Base-by-base conservation (phyloP, 2,797 vertebrate genomes). In the Oreortyx pictus region DNA sequence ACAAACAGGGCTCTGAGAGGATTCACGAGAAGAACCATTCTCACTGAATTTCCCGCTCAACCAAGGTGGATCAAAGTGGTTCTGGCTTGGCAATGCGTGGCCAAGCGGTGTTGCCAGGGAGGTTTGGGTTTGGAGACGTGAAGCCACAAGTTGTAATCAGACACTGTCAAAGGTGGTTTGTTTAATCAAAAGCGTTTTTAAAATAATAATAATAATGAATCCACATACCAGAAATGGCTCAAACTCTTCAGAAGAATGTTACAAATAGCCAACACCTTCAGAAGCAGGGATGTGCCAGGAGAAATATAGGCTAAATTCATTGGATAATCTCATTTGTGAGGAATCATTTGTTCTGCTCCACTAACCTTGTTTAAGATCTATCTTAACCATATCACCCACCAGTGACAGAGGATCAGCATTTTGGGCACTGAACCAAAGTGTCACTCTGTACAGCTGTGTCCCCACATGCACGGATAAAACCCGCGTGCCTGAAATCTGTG, bases 341-440 rank as follows among this genome's bases (percentile, higher is more conserved):
- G 31, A 61, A 56, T 60, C 68, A 68, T 91, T 92, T 75, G 76
- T 93, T 95, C 87, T 95, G 91, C 89, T 89, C 85, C 89, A n/a
- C 85, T 95, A 60, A 81, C 73, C 85, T 76, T 84, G 39, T 67
- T 80, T 60, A 44, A 60, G 70, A 22, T 70, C 35, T 27, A 82
- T 82, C 77, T 75, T 82, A 25, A 23, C 72, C 31, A 1, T 19
- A 79, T 90, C 52, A 16, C 49, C 87, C 86, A 31, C 8, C 46
- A 56, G 27, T 57, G 78, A n/a, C 43, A 39, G 72, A 37, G 49
- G 41, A 74, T 86, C 67, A n/a, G 64, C 1, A 1, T 60, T 77
- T 44, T 25, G 22, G 57, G 84, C 37, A 4, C 56, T 35, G 71
- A 77, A 43, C 73, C 46, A 1, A 44, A 56, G 64, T 37, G 59